Conservation (phyloP, 2,888 invertebrate species). For the Nomada flava region DNA sequence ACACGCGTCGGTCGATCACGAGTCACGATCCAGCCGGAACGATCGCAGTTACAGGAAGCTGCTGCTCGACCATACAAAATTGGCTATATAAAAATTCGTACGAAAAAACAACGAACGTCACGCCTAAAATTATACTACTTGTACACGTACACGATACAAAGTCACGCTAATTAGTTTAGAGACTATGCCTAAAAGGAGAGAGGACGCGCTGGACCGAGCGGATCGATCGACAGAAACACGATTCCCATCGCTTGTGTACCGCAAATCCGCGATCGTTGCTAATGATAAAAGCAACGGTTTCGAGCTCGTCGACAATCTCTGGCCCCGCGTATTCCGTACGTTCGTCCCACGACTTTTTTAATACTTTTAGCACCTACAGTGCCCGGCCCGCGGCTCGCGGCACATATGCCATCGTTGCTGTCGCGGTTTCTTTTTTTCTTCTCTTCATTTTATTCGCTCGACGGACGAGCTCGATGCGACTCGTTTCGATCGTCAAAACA, state of each 20-base stretch:
- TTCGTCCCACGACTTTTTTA: constrained; percentile 71
- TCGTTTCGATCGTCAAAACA: background rate
- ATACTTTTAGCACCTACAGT: constrained; percentile 80
- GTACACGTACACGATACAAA: constrained; percentile 62
- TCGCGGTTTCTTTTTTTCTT: background rate
- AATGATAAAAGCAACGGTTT: constrained; percentile 19
- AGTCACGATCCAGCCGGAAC: constrained; percentile 36
- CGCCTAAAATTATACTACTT: constrained; percentile 60
- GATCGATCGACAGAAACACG: constrained; percentile 29
- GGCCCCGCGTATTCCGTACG: constrained; percentile 65
- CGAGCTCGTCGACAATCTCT: constrained; percentile 66
- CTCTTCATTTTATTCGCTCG: constrained; percentile 8
- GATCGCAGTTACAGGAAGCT: constrained; percentile 44
- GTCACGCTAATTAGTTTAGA: constrained; percentile 65
- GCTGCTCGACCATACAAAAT: constrained; percentile 57
- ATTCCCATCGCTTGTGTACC: background rate
- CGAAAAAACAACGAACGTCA: constrained; percentile 65
- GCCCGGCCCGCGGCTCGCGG: constrained; percentile 74
- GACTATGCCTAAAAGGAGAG: constrained; percentile 31
- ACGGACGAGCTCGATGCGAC: constrained; percentile 34
- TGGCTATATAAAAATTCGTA: constrained; percentile 69
- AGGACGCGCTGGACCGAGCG: constrained; percentile 44
- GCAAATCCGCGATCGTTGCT: background rate
- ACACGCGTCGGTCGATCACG: constrained; percentile 27
- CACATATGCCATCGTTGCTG: constrained; percentile 68